phyloP scores from a whole-genome alignment of 2,888 invertebrate species.

The Gastracanthus pulcherrimus region DNA sequence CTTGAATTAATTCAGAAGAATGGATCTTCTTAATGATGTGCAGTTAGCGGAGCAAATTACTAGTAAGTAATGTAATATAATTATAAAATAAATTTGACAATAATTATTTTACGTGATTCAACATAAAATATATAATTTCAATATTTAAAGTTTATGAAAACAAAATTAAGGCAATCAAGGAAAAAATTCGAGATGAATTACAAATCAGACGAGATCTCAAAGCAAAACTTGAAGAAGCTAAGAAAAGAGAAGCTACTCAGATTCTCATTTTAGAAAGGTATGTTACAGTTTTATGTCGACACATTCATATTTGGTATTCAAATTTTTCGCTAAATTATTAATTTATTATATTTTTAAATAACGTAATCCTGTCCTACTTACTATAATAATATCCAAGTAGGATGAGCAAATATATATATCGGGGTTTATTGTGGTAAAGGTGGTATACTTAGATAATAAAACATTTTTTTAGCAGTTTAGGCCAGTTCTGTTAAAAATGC shows the following conservation, averaged over 20 bases:
- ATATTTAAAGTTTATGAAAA: constrained; percentile 51
- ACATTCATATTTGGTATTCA: too few species aligned
- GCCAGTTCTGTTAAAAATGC: too few species aligned
- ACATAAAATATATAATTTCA: neutral
- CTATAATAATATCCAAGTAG: too few species aligned
- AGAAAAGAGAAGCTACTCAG: constrained; percentile 36
- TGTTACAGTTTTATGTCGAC: too few species aligned
- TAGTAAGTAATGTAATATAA: constrained; percentile 35
- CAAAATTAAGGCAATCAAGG: constrained; percentile 38
- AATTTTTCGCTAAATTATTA: too few species aligned
- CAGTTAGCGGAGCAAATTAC: constrained; percentile 36
- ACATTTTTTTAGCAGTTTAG: too few species aligned
- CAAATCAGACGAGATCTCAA: constrained; percentile 43
- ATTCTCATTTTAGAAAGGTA: constrained; percentile 53
- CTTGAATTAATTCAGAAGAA: neutral
- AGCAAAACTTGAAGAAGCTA: constrained; percentile 45
- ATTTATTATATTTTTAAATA: too few species aligned
- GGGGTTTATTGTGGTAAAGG: too few species aligned
- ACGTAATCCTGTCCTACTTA: too few species aligned
- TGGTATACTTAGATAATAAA: too few species aligned
- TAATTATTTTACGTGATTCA: neutral
- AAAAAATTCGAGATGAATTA: constrained; percentile 48
- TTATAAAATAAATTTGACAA: too few species aligned
- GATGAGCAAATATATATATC: too few species aligned
- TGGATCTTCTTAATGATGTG: constrained; percentile 8